phyloP scores from a whole-genome alignment of 2,888 invertebrate species.

The Limnephilus rhombicus region DNA sequence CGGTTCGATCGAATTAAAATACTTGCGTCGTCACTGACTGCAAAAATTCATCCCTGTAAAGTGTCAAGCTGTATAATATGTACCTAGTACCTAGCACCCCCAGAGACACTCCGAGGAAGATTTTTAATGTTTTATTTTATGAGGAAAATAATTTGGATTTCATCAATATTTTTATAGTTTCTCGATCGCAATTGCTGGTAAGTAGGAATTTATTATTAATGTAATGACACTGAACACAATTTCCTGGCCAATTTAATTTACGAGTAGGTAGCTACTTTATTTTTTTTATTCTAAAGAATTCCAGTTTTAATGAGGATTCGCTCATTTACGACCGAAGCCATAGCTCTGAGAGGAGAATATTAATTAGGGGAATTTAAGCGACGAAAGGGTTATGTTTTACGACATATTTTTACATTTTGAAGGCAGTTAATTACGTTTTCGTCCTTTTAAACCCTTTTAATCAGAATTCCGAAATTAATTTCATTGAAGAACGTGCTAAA shows the following conservation, averaged over 20 bases:
- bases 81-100: background rate
- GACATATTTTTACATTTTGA: slow-evolving; percentile 40
- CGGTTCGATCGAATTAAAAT: too few relatives aligned
- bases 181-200: background rate
- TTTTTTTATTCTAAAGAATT: slow-evolving; percentile 11
- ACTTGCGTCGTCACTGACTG: too few relatives aligned
- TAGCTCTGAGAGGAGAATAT: background rate
- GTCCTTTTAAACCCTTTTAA: slow-evolving; percentile 34
- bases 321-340: background rate
- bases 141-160: background rate
- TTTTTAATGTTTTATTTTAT: background rate
- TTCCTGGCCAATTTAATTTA: background rate
- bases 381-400: slow-evolving; percentile 27
- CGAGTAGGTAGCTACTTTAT: background rate
- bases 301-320: slow-evolving; percentile 14
- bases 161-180: background rate
- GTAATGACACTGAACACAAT: background rate
- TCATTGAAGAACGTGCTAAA: slow-evolving; percentile 42
- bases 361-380: background rate
- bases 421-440: slow-evolving; percentile 43
- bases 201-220: background rate
- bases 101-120: background rate
- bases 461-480: slow-evolving; percentile 40
- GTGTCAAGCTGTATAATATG: too few relatives aligned
- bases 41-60: too few relatives aligned